These are phyloP conservation scores for Tiliqua scincoides DNA, from an alignment of 2,113 vertebrate genomes.

Conservation along the genomic window DNA sequence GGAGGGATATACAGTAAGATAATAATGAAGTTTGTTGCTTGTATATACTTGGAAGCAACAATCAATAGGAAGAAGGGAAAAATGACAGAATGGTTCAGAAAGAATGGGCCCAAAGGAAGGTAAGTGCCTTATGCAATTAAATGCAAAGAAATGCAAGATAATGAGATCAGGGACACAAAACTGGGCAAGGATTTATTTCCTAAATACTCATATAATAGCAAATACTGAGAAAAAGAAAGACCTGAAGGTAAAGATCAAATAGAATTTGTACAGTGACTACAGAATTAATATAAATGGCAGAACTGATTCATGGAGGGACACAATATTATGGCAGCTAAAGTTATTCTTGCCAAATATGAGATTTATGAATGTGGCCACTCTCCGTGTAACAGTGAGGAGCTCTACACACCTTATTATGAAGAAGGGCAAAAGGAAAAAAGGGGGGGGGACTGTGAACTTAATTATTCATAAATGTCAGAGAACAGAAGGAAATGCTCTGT, in stretches of 20 bases:
- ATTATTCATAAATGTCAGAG: conserved; percentile 68
- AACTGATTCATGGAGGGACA: conserved; percentile 13
- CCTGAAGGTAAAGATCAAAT: conserved; percentile 23
- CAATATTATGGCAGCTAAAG: conserved; percentile 13
- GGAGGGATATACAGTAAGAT: background rate
- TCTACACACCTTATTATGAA: conserved; percentile 31
- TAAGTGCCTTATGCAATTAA: conserved; percentile 62
- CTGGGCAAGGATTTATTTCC: conserved; percentile 26
- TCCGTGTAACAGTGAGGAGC: background rate
- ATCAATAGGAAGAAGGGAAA: conserved; percentile 47
- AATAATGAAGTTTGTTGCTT: conserved; percentile 31
- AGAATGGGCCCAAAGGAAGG: conserved; percentile 37
- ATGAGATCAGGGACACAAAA: conserved; percentile 64
- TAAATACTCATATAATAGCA: conserved; percentile 1
- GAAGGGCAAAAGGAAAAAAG: conserved; percentile 31
- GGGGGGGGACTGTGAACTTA: conserved; percentile 52
- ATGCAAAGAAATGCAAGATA: conserved; percentile 59
- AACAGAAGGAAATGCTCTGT: conserved; percentile 50
- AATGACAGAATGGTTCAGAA: conserved; percentile 28
- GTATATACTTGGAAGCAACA: conserved; percentile 16
- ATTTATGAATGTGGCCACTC: conserved; percentile 30
- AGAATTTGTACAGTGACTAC: conserved; percentile 10
- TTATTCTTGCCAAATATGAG: conserved; percentile 4
- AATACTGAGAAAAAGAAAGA: conserved; percentile 26
- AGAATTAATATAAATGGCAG: conserved; percentile 34